Percentiles rank a stretch among this genome's conserved stretches.
Conservation (phyloP, 2,888 invertebrate species). For the Anthoptus insignis region DNA sequence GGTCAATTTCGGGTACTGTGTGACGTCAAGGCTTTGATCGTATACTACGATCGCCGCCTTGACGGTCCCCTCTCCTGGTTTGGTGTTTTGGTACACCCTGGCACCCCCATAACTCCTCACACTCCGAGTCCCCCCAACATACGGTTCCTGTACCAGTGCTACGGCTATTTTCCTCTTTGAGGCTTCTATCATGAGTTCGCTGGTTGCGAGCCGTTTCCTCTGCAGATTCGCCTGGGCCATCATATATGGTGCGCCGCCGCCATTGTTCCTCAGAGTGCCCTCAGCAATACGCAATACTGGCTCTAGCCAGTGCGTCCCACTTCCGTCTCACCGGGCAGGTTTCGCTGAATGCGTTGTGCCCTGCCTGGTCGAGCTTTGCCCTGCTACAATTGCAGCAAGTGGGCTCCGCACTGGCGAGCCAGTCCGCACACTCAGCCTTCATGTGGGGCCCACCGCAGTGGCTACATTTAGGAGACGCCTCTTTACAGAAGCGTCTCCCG, state of each 20-base stretch:
- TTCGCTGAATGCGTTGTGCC: not conserved
- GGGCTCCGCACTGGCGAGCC: constrained; percentile 6
- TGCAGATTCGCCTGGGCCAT: constrained; percentile 12
- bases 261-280: too few relatives aligned
- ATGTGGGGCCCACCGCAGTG: constrained; percentile 28
- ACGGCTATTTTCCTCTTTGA: not conserved
- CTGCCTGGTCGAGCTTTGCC: not conserved
- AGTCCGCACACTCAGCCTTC: not conserved
- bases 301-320: constrained; percentile 36
- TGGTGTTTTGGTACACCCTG: too few relatives aligned
- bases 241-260: too few relatives aligned
- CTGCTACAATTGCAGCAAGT: not conserved
- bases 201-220: not conserved
- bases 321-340: constrained; percentile 13
- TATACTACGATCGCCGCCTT: too few relatives aligned
- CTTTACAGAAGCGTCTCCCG: constrained; percentile 9
- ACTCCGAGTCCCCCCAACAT: too few relatives aligned
- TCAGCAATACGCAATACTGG: constrained; percentile 3
- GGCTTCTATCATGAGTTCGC: not conserved
- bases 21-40: too few relatives aligned
- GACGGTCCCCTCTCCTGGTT: too few relatives aligned
- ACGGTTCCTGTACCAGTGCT: too few relatives aligned
- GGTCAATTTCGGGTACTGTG: too few relatives aligned
- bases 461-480: constrained; percentile 10
- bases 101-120: too few relatives aligned